Conservation (phyloP, 2,113 vertebrate species). For the Coracopsis vasa region DNA sequence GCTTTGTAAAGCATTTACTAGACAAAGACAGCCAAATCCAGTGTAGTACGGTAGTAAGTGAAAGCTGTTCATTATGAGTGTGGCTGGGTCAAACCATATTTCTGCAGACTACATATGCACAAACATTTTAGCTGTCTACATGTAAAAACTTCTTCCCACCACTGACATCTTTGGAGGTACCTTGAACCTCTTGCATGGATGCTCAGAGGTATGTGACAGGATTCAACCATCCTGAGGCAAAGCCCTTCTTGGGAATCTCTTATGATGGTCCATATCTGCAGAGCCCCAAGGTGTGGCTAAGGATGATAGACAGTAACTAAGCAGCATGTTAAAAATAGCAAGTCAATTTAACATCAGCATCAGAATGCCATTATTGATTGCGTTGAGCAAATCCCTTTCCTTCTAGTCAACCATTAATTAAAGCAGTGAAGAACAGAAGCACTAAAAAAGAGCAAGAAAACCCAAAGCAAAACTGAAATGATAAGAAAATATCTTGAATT, state of each 20-base stretch:
- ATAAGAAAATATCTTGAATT: neutral
- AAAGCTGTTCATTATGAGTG: rapidly evolving
- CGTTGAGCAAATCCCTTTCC: slow-evolving; percentile 44
- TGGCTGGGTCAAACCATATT: neutral
- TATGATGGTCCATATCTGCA: neutral
- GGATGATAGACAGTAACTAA: slow-evolving; percentile 1
- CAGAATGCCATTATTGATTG: slow-evolving; percentile 51
- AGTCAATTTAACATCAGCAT: slow-evolving; percentile 45
- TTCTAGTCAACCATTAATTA: slow-evolving; percentile 54
- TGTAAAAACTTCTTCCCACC: neutral
- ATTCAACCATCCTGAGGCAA: neutral
- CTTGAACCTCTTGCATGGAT: neutral
- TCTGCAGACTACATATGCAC: neutral
- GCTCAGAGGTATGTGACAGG: neutral
- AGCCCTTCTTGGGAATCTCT: neutral
- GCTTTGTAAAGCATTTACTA: neutral
- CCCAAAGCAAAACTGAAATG: neutral
- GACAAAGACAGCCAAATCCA: neutral
- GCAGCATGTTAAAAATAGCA: slow-evolving; percentile 45
- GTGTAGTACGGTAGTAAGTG: neutral
- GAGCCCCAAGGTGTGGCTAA: neutral
- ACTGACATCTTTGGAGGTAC: neutral
- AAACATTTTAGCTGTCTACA: neutral
- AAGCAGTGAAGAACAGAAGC: neutral
- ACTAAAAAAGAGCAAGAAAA: neutral